Evolutionary conservation across 2,113 vertebrate species (phyloP).

Genomic region (Cyphomyrus plagiostoma): DNA sequence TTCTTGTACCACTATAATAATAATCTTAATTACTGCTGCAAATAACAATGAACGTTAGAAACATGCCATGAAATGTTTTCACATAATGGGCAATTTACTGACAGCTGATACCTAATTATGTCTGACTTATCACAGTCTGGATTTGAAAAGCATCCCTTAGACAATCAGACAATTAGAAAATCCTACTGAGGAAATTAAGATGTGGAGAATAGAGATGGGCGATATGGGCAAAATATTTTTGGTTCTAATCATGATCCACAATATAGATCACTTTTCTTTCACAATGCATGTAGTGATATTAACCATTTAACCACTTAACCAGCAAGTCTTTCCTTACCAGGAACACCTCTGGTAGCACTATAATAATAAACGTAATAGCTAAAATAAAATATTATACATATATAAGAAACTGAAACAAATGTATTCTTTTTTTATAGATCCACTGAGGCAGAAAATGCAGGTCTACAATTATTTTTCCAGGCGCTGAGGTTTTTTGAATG

Average conservation of each 20-base stretch:
- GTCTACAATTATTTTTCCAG: too few species aligned
- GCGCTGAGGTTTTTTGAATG: too few species aligned
- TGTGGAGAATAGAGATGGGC: neutral
- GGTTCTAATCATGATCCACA: neutral
- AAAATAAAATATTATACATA: neutral
- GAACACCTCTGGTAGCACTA: neutral
- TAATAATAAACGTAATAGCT: neutral
- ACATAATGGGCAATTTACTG: conserved; percentile 17
- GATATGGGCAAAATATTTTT: neutral
- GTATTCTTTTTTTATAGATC: neutral
- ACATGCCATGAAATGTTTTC: conserved; percentile 20
- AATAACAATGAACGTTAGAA: conserved; percentile 21
- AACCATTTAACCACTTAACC: neutral
- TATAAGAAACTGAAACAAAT: neutral
- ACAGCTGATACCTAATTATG: conserved; percentile 19
- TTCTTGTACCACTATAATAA: neutral
- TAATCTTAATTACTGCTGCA: neutral
- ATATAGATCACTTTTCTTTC: neutral
- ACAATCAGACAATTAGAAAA: neutral
- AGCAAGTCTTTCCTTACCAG: neutral
- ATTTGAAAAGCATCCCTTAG: conserved; percentile 1
- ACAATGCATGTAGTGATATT: neutral
- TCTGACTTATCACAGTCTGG: conserved; percentile 16
- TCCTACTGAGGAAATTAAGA: neutral
- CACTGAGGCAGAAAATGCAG: neutral